phyloP scores from a whole-genome alignment of 2,113 vertebrate genomes.

The Eretmochelys imbricata region DNA sequence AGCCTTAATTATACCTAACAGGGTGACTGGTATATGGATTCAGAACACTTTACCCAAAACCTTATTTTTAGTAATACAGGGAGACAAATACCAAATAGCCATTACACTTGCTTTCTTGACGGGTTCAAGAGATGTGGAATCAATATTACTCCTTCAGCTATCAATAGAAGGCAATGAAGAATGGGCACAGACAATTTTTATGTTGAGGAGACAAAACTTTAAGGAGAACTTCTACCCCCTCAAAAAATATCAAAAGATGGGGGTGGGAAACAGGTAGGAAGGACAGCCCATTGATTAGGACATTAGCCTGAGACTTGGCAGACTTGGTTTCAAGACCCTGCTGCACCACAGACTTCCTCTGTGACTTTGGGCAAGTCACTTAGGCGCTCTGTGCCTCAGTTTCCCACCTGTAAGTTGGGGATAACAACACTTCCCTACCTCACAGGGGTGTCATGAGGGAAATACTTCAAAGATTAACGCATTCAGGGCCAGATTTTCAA shows the following conservation, averaged over 20 bases:
- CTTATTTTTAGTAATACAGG: rapidly evolving
- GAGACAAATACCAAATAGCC: neutral
- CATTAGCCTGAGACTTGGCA: neutral
- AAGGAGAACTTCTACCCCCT: neutral
- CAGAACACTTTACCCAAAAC: neutral
- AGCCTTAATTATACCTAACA: neutral
- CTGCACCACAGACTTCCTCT: neutral
- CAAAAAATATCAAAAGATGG: neutral
- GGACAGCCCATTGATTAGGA: neutral
- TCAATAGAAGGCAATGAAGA: neutral
- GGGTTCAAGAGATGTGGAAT: neutral
- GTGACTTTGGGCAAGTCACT: neutral
- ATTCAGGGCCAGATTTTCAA: neutral
- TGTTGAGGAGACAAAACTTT: neutral
- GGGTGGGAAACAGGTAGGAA: neutral
- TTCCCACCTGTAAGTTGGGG: neutral
- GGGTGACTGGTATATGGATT: rapidly evolving
- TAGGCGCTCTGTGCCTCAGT: neutral
- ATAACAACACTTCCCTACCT: neutral
- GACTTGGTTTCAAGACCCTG: neutral
- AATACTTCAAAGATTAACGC: neutral
- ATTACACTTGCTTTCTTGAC: neutral
- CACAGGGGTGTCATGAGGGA: neutral
- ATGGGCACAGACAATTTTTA: neutral
- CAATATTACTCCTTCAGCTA: neutral